Evolutionary conservation across 1,140 invertebrate species (phyloP).

Genomic region (Micrasema minimum): DNA sequence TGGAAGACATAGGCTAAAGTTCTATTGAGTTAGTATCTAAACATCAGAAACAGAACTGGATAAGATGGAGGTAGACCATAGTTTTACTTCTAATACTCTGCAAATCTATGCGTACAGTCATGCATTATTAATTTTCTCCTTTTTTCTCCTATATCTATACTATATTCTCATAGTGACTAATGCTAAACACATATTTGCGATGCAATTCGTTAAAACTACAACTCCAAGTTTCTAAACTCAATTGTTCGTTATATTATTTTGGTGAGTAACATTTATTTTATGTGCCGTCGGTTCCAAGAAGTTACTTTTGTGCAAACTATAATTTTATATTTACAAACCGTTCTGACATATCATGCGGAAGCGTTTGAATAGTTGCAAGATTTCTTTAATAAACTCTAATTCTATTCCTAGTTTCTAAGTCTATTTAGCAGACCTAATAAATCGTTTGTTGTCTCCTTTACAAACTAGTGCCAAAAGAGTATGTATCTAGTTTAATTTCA

Average conservation of each 20-base stretch:
- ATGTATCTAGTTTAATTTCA: background rate
- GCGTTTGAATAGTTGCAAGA: constrained; percentile 4
- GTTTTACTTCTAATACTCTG: background rate
- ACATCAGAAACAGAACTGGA: constrained; percentile 20
- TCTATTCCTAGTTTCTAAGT: background rate
- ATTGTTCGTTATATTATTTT: background rate
- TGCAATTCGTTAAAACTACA: no score
- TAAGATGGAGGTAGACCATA: constrained; percentile 15
- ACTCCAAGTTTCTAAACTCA: background rate
- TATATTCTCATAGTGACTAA: no score
- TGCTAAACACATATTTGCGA: no score
- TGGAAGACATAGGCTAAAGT: constrained; percentile 26
- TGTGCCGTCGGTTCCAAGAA: constrained; percentile 12
- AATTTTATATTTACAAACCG: background rate
- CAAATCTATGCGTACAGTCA: background rate
- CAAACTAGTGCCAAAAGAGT: no score
- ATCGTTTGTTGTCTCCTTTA: constrained; percentile 22
- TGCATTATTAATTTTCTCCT: no score
- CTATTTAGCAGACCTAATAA: no score
- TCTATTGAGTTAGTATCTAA: constrained; percentile 13
- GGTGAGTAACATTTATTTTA: background rate
- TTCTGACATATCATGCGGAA: constrained; percentile 29
- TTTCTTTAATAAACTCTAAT: constrained; percentile 11
- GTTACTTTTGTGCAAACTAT: background rate
- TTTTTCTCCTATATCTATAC: no score